Evolutionary conservation across 2,113 vertebrate genomes (phyloP).

Genomic region (Nycticorax nycticorax): DNA sequence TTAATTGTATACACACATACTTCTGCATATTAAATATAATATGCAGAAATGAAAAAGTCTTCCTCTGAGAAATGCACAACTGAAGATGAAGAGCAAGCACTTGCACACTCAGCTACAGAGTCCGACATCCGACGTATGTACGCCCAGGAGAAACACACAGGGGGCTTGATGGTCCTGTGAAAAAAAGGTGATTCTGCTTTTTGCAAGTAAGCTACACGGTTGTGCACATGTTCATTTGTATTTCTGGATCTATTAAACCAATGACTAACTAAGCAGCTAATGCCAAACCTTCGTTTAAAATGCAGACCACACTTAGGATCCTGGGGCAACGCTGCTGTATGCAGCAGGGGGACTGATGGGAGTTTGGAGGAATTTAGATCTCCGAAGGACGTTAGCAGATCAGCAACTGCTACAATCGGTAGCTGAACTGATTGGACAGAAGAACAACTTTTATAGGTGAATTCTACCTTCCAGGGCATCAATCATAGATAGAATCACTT

Average conservation of each 20-base stretch:
- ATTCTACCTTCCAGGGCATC: neutral
- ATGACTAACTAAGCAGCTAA: neutral
- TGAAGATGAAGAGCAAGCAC: neutral
- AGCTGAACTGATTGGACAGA: neutral
- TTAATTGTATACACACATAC: neutral
- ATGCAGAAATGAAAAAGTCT: neutral
- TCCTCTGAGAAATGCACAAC: neutral
- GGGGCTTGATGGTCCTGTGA: neutral
- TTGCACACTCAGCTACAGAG: neutral
- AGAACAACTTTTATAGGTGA: neutral
- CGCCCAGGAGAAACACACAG: neutral
- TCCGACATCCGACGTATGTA: rapidly evolving
- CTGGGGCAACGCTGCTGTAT: neutral
- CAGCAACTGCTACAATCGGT: neutral
- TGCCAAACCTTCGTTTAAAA: neutral
- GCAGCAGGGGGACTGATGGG: neutral
- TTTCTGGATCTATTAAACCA: neutral
- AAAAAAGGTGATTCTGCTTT: neutral
- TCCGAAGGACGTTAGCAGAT: neutral
- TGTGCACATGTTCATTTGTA: neutral
- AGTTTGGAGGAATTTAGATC: neutral
- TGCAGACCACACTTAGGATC: neutral
- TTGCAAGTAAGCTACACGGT: neutral
- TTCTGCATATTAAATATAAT: neutral
- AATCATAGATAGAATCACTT: no score